These are phyloP conservation scores for Gyps fulvus DNA, from an alignment of 2,113 vertebrate species.

Conservation along the genomic window DNA sequence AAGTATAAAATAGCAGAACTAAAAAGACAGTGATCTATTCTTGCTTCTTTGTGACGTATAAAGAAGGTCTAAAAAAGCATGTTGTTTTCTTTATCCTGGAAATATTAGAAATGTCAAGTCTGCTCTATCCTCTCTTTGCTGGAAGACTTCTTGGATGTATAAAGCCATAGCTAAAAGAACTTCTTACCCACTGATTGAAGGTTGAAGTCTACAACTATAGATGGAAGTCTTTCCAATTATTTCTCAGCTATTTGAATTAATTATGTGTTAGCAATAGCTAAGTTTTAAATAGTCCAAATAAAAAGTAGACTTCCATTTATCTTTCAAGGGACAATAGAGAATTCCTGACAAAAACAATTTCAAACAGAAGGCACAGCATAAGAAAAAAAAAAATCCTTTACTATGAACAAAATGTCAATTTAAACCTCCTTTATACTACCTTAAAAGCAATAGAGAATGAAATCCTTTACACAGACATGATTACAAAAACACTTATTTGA, in stretches of 20 bases:
- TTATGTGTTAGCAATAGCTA: background rate
- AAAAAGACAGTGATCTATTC: background rate
- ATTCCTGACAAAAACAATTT: background rate
- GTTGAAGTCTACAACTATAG: background rate
- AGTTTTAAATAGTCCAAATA: background rate
- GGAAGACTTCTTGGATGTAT: conserved; percentile 8
- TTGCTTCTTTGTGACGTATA: background rate
- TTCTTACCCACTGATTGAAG: background rate
- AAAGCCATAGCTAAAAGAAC: background rate
- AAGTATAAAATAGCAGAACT: background rate
- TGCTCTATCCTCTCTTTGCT: background rate
- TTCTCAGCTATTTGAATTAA: background rate
- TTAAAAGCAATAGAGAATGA: background rate
- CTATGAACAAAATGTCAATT: background rate
- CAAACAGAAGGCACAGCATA: background rate
- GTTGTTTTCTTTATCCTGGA: background rate
- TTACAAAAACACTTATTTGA: background rate
- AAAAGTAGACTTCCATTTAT: background rate
- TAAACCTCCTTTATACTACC: background rate
- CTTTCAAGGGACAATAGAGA: background rate
- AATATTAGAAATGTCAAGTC: background rate
- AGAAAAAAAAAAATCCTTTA: background rate
- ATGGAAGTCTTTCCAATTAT: background rate
- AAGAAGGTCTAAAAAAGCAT: background rate
- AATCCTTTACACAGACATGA: background rate